Evolutionary conservation across 2,888 invertebrate species (phyloP).

Genomic region (Noctua pronuba): DNA sequence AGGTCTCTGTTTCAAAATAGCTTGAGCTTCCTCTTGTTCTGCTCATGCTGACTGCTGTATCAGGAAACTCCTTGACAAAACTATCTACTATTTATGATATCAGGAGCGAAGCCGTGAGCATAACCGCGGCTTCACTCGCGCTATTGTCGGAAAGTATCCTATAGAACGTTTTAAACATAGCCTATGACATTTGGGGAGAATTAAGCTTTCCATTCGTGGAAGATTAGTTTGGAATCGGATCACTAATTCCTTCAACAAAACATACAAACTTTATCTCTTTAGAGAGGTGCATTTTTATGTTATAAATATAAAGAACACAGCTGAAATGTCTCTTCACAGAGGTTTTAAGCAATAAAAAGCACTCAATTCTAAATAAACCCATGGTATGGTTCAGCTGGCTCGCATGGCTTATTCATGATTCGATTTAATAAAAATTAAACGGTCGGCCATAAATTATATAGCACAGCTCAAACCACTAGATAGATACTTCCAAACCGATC

Average conservation of each 20-base stretch:
- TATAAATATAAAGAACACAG: not conserved
- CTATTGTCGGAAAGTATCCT: not conserved
- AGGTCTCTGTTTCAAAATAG: too few relatives aligned
- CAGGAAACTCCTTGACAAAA: too few relatives aligned
- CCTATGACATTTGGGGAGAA: not conserved
- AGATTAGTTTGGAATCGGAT: not conserved
- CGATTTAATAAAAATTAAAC: not conserved
- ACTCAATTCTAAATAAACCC: not conserved
- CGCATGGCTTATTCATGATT: too few relatives aligned
- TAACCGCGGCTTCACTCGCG: too few relatives aligned
- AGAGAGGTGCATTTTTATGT: not conserved
- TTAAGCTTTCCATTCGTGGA: not conserved
- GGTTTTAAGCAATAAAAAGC: not conserved
- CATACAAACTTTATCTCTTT: not conserved
- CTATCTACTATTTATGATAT: too few relatives aligned
- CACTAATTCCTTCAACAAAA: not conserved
- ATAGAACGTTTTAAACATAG: not conserved
- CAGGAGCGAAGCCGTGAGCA: too few relatives aligned
- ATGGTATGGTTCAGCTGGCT: not conserved
- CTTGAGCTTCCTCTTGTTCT: too few relatives aligned
- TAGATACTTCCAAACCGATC: constrained; percentile 18
- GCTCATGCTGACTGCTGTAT: too few relatives aligned
- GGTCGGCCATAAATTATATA: not conserved
- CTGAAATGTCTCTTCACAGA: not conserved
- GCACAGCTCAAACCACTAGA: not conserved